A percentile compares a stretch with the other conserved stretches of the same genome.
phyloP scores from a whole-genome alignment of 1,140 invertebrate genomes.

The Drosophila nasuta region DNA sequence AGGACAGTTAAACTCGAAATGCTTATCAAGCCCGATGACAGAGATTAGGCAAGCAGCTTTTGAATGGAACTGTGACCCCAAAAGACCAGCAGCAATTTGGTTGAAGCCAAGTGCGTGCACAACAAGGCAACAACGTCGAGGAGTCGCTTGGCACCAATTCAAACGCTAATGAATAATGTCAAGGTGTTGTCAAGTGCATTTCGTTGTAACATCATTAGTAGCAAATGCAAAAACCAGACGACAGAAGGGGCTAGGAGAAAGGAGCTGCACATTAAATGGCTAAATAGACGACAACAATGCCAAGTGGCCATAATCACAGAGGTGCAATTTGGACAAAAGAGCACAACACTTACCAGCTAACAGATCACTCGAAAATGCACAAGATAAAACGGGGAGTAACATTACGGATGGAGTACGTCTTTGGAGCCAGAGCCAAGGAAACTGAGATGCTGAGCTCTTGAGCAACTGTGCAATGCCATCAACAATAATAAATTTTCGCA shows the following conservation, averaged over 20 bases:
- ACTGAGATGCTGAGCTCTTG: no score
- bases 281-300: slow-evolving; percentile 54
- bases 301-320: slow-evolving; percentile 79
- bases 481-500: slow-evolving; percentile 70
- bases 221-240: slow-evolving; percentile 30
- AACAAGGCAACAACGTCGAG: background rate
- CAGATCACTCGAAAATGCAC: slow-evolving; percentile 1
- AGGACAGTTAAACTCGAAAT: slow-evolving; percentile 15
- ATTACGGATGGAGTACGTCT: background rate
- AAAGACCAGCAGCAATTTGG: slow-evolving; percentile 11
- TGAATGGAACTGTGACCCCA: slow-evolving; percentile 8
- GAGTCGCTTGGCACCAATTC: slow-evolving; percentile 22
- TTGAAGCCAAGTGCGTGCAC: slow-evolving; percentile 25
- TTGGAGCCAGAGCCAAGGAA: background rate
- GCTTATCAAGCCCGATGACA: slow-evolving; percentile 31
- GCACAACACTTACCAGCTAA: slow-evolving; percentile 25
- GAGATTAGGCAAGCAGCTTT: slow-evolving; percentile 29
- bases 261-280: slow-evolving; percentile 56
- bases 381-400: background rate
- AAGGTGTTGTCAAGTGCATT: slow-evolving; percentile 80
- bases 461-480: slow-evolving; percentile 48
- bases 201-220: slow-evolving; percentile 63
- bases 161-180: slow-evolving; percentile 75
- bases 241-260: background rate
- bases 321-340: slow-evolving; percentile 70